Percentiles rank a stretch among this genome's conserved stretches.
These are phyloP conservation scores for Pachydiplax longipennis DNA, from an alignment of 2,888 invertebrate genomes.

Conservation along the genomic window DNA sequence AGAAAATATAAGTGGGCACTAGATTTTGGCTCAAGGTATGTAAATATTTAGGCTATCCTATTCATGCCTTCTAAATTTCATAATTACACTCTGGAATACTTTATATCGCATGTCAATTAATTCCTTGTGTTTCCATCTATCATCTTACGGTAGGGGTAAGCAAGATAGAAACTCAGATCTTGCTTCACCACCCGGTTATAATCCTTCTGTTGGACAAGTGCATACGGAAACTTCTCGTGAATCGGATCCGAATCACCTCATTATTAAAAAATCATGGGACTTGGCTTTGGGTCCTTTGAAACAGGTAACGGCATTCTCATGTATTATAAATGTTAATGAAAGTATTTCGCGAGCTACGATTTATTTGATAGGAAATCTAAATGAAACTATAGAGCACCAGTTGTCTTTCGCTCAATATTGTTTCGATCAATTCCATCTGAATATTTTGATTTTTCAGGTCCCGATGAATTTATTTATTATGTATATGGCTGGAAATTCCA, in stretches of 20 bases:
- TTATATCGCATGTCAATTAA: neutral
- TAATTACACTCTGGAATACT: neutral
- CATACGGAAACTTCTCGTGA: slow-evolving; percentile 83
- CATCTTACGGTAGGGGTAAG: slow-evolving; percentile 47
- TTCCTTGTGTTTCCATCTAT: neutral
- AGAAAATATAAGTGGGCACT: slow-evolving; percentile 71
- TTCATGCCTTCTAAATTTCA: neutral
- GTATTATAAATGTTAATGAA: slow-evolving; percentile 70
- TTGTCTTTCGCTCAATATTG: neutral
- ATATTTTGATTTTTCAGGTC: slow-evolving; percentile 57
- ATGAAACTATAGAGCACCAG: neutral
- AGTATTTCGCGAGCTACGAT: slow-evolving; percentile 58
- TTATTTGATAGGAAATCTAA: neutral
- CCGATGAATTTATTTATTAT: slow-evolving; percentile 99
- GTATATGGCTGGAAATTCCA: slow-evolving; percentile 99
- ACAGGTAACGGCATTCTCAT: slow-evolving; percentile 69
- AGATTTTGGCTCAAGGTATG: slow-evolving; percentile 68
- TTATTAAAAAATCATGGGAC: slow-evolving; percentile 97
- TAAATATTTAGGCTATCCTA: neutral
- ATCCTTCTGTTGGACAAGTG: slow-evolving; percentile 73
- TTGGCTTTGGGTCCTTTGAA: slow-evolving; percentile 93
- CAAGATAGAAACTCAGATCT: slow-evolving; percentile 53
- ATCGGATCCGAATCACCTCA: slow-evolving; percentile 80
- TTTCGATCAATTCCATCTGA: neutral
- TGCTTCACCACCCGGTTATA: slow-evolving; percentile 85